Evolutionary conservation across 2,797 vertebrate genomes (phyloP), one percentile per base, ranked within the genome.

Genomic region (Chloroceryle inda): DNA sequence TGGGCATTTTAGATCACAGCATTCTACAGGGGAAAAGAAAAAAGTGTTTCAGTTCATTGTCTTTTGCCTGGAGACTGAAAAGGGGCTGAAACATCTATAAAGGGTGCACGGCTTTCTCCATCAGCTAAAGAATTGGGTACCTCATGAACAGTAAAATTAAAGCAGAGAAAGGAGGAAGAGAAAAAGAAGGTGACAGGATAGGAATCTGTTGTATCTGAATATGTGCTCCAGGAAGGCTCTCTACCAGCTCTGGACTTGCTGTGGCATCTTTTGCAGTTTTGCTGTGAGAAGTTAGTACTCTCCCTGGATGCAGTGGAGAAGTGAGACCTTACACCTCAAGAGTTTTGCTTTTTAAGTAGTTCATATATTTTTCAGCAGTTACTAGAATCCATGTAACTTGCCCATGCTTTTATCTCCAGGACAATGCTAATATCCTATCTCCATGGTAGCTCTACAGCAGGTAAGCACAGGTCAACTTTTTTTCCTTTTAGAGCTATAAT

Each of bases 291-390:
- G 11, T 3, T 56, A 40, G 31, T 52, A n/a, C 26, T 50, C 79
- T 66, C 24, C 53, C 22, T 76, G 38, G 29, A 42, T 64, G 71
- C 23, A 56, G 45, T 44, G 24, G 50, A 75, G 62, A 86, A 61
- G 15, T 23, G 45, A 77, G 27, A 67, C 49, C 50, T 63, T 58
- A 52, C 10, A 53, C 11, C 17, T 81, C 75, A 44, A 90, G 47
- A 23, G 35, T 84, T 94, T 87, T 86, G 67, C 12, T 91, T 93
- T 78, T 86, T 45, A 94, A 91, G 50, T 62, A 93, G 58, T 52
- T 91, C 37, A 75, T 85, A 5, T 86, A 58, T 87, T 88, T 94
- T 94, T 93, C 62, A 92, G 3, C 29, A 64, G 45, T 76, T 78
- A 53, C 26, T 50, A 66, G 42, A 72, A 73, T 85, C n/a, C 42